Base-by-base conservation (phyloP, 2,888 invertebrate genomes). In the Caenorhabditis panamensis region DNA sequence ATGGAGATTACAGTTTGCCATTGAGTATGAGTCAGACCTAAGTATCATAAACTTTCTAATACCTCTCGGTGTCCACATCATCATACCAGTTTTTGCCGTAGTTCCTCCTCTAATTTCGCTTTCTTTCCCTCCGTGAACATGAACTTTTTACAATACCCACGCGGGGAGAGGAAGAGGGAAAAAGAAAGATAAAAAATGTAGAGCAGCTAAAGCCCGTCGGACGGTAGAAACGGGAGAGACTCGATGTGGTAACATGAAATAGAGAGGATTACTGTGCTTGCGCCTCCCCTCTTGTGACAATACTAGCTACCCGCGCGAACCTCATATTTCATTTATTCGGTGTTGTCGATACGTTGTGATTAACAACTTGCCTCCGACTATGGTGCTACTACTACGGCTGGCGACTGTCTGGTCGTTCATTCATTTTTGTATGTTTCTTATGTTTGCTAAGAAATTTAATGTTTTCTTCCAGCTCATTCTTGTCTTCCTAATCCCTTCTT, bases 401-500 rank as follows among this genome's bases (percentile, higher is more conserved):
- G 58, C 69, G 44, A 24, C 64, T 24, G 51, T 56, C 36, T 64
- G 49, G 49, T 78, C 69, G 59, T 26, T 78, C 37, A 78, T 78
- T 53, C 58, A 69, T 31, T 63, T 69, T 51, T 69, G 77, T 77
- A 22, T 22, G 77, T 69, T 69, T 31, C 0, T 3, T 51, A 47
- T 24, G 31, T 26, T 9, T 26, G 28, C 26, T 18, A 47, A 47
- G 2, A 47, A n/a, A 20, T 3, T 18, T 1, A n/a, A 47, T n/a
- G 20, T 47, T 9, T 18, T 59, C 8, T 37, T 76, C 18, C 36
- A 82, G 82, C 73, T 62, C 54, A 47, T 47, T 56, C 68, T 26
- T 82, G 84, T 26, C 66, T 84, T n/a, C 84, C 84, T 0, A 82
- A 81, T 18, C 84, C 84, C 41, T 79, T 83, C 51, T 79, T 80